Evolutionary conservation across 2,888 invertebrate genomes (phyloP).

Genomic region (Torymus aiolomorphi): DNA sequence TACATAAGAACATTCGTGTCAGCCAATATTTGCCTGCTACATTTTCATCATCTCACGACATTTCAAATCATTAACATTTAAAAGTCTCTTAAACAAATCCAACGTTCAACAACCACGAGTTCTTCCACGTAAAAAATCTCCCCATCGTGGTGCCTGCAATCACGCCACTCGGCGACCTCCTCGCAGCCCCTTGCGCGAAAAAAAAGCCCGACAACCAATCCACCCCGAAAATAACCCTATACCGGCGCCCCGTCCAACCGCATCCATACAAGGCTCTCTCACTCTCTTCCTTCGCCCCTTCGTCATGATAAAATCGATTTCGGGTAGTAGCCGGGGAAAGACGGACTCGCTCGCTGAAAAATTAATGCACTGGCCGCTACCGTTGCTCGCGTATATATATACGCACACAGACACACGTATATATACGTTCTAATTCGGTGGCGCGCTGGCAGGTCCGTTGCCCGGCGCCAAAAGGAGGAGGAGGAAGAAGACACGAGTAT

Average conservation of each 20-base stretch:
- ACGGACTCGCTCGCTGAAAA: constrained; percentile 63
- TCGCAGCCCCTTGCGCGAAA: not conserved
- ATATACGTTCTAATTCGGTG: constrained; percentile 45
- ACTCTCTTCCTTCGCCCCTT: too few species aligned
- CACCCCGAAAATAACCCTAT: constrained; percentile 5
- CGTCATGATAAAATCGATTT: constrained; percentile 60
- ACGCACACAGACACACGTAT: too few species aligned
- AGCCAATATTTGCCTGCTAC: too few species aligned
- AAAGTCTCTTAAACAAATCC: too few species aligned
- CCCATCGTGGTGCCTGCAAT: too few species aligned
- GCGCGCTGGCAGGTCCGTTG: constrained; percentile 34
- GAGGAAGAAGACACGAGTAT: not conserved
- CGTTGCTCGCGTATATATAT: constrained; percentile 2
- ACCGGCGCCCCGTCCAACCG: not conserved
- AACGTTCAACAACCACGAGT: too few species aligned
- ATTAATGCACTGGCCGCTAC: constrained; percentile 61
- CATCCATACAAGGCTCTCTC: too few species aligned
- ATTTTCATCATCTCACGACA: too few species aligned
- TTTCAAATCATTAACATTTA: too few species aligned
- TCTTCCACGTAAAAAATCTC: too few species aligned
- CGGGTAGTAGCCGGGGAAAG: constrained; percentile 24
- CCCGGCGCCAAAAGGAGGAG: not conserved
- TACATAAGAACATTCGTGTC: too few species aligned
- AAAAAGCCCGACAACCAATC: constrained; percentile 8
- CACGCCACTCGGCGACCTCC: too few species aligned